Conservation (phyloP, 2,113 vertebrate species). For the Argyrosomus japonicus region DNA sequence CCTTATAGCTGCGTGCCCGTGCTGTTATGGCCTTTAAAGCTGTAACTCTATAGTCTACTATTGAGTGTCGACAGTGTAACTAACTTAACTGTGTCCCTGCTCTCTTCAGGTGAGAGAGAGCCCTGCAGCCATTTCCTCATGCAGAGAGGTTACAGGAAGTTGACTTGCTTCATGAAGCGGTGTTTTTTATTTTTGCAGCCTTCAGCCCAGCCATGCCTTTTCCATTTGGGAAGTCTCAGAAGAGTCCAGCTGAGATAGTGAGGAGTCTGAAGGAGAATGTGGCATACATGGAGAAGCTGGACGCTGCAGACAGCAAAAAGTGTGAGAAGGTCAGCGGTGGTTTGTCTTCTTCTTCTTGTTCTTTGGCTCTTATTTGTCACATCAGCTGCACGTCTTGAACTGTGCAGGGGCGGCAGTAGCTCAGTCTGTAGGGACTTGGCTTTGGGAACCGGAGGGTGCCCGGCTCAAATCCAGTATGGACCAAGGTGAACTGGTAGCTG, state of each 20-base stretch:
- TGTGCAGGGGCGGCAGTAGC: no score
- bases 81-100: background rate
- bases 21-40: conserved; percentile 15
- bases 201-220: conserved; percentile 85
- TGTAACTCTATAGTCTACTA: conserved; percentile 12
- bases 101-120: conserved; percentile 27
- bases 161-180: background rate
- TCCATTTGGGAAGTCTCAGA: conserved; percentile 87
- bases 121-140: conserved; percentile 53
- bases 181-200: conserved; percentile 8
- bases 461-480: no score
- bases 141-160: conserved; percentile 54
- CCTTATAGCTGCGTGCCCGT: conserved; percentile 14
- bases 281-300: conserved; percentile 84
- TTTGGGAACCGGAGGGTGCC: no score
- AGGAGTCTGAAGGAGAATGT: conserved; percentile 85
- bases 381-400: no score
- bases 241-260: conserved; percentile 87
- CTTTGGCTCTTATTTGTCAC: background rate
- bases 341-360: background rate
- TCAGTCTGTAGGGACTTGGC: no score
- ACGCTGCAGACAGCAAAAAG: conserved; percentile 84
- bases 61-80: background rate
- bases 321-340: conserved; percentile 82
- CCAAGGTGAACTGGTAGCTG: no score